Evolutionary conservation across 1,140 invertebrate genomes (phyloP).

Genomic region (Proales similis): DNA sequence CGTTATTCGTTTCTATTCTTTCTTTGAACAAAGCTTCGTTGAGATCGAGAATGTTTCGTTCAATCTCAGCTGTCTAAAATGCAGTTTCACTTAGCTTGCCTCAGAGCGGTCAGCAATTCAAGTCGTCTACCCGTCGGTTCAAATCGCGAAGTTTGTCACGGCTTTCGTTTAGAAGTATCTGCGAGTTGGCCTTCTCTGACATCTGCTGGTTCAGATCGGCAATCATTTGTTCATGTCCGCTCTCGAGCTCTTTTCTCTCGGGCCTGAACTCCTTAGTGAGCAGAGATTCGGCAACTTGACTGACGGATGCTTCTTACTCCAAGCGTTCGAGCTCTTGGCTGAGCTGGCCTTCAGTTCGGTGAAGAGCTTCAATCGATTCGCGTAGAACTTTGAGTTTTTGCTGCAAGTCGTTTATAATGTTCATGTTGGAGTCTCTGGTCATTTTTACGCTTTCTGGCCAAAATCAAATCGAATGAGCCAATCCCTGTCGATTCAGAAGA

Average conservation of each 20-base stretch:
- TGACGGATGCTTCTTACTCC: slow-evolving; percentile 16
- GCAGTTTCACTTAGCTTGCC: background rate
- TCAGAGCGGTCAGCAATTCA: background rate
- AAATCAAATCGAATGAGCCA: background rate
- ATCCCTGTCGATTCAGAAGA: background rate
- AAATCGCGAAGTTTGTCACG: slow-evolving; percentile 27
- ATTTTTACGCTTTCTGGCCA: slow-evolving; percentile 21
- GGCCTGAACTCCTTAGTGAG: background rate
- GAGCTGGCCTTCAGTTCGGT: slow-evolving; percentile 22
- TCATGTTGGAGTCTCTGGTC: slow-evolving; percentile 32
- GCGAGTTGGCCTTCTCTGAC: slow-evolving; percentile 6
- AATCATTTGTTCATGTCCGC: slow-evolving; percentile 25
- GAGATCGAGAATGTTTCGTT: slow-evolving; percentile 17
- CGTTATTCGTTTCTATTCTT: slow-evolving; percentile 5
- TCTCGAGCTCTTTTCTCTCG: slow-evolving; percentile 13
- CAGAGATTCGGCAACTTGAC: background rate
- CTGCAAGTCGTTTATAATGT: slow-evolving; percentile 9
- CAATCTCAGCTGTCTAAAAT: slow-evolving; percentile 19
- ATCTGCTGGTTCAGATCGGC: slow-evolving; percentile 18
- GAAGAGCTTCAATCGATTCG: slow-evolving; percentile 17
- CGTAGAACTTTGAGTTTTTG: slow-evolving; percentile 7
- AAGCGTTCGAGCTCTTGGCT: slow-evolving; percentile 9
- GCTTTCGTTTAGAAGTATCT: slow-evolving; percentile 24
- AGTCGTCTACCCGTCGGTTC: slow-evolving; percentile 10
- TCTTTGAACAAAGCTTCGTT: slow-evolving; percentile 35